Percentiles rank a stretch among this genome's conserved stretches.
These are phyloP conservation scores for Sphaerodactylus townsendi DNA, from an alignment of 2,113 vertebrate genomes.

Conservation along the genomic window DNA sequence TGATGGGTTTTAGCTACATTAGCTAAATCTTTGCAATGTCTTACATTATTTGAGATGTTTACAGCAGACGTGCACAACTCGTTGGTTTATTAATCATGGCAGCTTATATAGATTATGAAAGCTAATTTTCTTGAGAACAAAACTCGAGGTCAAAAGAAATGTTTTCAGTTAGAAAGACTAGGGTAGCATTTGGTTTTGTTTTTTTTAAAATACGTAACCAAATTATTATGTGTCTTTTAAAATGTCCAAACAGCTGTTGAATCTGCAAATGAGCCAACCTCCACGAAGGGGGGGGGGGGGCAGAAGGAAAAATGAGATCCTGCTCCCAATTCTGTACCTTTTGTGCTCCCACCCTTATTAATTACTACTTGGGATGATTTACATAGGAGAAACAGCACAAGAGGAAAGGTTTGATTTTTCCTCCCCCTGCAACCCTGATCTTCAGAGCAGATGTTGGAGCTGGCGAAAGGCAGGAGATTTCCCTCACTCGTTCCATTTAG, in stretches of 20 bases:
- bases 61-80: conserved; percentile 33
- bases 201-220: conserved; percentile 12
- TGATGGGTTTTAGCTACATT: conserved; percentile 55
- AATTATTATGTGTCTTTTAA: neutral
- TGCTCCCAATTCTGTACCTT: neutral
- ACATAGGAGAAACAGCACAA: too few relatives aligned
- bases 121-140: conserved; percentile 66
- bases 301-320: conserved; percentile 43
- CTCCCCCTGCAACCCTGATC: too few relatives aligned
- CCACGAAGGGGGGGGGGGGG: conserved; percentile 30
- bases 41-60: conserved; percentile 34
- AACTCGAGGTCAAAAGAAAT: conserved; percentile 44
- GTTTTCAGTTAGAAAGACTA: conserved; percentile 33
- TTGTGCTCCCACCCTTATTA: too few relatives aligned
- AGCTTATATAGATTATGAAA: conserved; percentile 67
- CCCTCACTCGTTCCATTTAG: too few relatives aligned
- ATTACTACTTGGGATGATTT: too few relatives aligned
- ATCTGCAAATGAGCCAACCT: conserved; percentile 51
- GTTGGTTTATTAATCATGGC: conserved; percentile 50
- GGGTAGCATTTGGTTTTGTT: neutral
- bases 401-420: too few relatives aligned
- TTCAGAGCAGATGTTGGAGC: too few relatives aligned
- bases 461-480: too few relatives aligned
- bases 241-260: conserved; percentile 57
- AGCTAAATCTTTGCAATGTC: conserved; percentile 49